A percentile compares a stretch with the other conserved stretches of the same genome.
Evolutionary conservation across 2,888 invertebrate genomes (phyloP).

Genomic region (Xestobium rufovillosum): DNA sequence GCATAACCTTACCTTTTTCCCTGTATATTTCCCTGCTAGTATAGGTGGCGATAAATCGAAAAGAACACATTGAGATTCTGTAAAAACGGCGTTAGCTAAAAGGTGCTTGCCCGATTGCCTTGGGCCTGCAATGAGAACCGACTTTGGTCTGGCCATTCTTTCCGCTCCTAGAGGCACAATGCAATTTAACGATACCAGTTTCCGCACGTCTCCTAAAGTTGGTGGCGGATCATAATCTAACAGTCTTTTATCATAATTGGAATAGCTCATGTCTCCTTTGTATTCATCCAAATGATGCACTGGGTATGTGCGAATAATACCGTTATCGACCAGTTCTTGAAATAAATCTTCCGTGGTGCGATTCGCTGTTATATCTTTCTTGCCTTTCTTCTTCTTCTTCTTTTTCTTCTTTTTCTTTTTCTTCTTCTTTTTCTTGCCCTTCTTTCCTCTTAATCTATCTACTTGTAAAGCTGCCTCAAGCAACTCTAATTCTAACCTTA

Average conservation of each 20-base stretch:
- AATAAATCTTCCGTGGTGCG: conserved; percentile 58
- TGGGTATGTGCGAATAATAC: conserved; percentile 61
- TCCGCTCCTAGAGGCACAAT: conserved; percentile 49
- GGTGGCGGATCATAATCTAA: conserved; percentile 43
- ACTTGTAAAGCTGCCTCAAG: conserved; percentile 49
- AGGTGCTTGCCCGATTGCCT: conserved; percentile 62
- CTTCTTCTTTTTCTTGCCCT: conserved; percentile 31
- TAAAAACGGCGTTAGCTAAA: conserved; percentile 65
- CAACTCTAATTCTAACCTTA: conserved; percentile 44
- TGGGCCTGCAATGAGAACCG: conserved; percentile 65
- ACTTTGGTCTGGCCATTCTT: conserved; percentile 43
- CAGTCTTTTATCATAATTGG: conserved; percentile 34
- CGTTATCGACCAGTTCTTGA: conserved; percentile 61
- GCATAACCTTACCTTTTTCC: conserved; percentile 44
- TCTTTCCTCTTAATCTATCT: conserved; percentile 27
- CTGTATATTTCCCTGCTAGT: conserved; percentile 60
- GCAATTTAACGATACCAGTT: conserved; percentile 54
- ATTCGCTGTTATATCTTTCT: conserved; percentile 58
- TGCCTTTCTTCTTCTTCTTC: conserved; percentile 41
- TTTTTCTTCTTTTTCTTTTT: conserved; percentile 31
- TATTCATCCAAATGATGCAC: conserved; percentile 53
- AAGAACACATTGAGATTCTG: conserved; percentile 65
- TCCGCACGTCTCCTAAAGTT: conserved; percentile 54
- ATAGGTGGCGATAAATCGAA: conserved; percentile 68
- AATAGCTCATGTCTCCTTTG: conserved; percentile 61